Evolutionary conservation across 2,888 invertebrate genomes (phyloP).

Genomic region (Ormyrus rosae): DNA sequence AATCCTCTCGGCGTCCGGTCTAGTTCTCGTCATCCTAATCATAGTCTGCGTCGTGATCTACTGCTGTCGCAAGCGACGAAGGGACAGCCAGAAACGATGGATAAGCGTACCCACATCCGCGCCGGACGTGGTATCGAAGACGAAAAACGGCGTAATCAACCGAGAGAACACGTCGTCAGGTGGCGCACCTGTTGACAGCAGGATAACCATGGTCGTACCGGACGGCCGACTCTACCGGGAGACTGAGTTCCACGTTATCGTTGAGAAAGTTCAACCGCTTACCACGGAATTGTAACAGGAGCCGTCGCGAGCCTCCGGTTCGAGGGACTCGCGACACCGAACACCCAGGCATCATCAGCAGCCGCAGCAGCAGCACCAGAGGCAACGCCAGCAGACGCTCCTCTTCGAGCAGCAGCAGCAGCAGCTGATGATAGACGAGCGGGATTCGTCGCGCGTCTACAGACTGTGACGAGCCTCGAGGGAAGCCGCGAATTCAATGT

Average conservation of each 20-base stretch:
- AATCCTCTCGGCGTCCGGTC: slow-evolving; percentile 62
- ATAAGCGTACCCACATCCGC: slow-evolving; percentile 73
- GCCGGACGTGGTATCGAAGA: slow-evolving; percentile 70
- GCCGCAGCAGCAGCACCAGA: slow-evolving; percentile 31
- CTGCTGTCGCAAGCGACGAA: slow-evolving; percentile 72
- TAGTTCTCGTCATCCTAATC: slow-evolving; percentile 61
- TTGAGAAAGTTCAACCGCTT: slow-evolving; percentile 88
- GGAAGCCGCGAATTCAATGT: slow-evolving; percentile 31
- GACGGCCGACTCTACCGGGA: slow-evolving; percentile 90
- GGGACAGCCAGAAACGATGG: slow-evolving; percentile 69
- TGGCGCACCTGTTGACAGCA: slow-evolving; percentile 69
- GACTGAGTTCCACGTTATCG: slow-evolving; percentile 90
- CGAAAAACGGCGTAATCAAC: slow-evolving; percentile 77
- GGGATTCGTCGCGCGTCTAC: slow-evolving; percentile 61
- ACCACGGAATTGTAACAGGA: slow-evolving; percentile 84
- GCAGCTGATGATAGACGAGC: slow-evolving; percentile 49
- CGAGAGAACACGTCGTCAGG: slow-evolving; percentile 60
- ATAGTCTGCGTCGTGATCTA: slow-evolving; percentile 64
- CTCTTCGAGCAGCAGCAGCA: slow-evolving; percentile 45
- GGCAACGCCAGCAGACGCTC: slow-evolving; percentile 16
- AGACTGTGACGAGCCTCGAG: slow-evolving; percentile 59
- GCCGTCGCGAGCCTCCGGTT: slow-evolving; percentile 51
- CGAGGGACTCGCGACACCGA: slow-evolving; percentile 63
- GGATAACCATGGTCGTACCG: slow-evolving; percentile 82
- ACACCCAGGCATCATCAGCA: slow-evolving; percentile 58